Base-by-base conservation (phyloP, 2,797 vertebrate genomes). In the Liasis olivaceus region DNA sequence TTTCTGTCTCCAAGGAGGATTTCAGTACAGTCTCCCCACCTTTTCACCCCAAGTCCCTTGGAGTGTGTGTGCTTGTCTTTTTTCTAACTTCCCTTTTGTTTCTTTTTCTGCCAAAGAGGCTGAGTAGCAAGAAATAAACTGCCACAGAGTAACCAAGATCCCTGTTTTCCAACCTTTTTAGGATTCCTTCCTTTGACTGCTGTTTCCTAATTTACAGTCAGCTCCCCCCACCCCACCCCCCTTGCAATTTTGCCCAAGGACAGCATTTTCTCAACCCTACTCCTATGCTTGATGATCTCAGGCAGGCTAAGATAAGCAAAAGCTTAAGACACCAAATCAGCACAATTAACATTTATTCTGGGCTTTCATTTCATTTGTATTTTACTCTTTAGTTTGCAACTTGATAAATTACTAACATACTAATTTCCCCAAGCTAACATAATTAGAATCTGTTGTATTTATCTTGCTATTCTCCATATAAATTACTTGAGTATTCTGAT, bases 151-250 rank as follows among this genome's bases (percentile, higher is more conserved):
- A 54, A 54, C 20, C 22, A 81, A 2, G 3, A 81, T 24, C 17
- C 22, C 20, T 47, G 36, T 47, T 81, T 81, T 24, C 77, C 42
- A 47, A 24, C 3, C 36, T 20, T 81, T 81, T 81, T 47, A 47
- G 22, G 22, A 47, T 60, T 36, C n/a, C n/a, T 87, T 59, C 56
- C n/a, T 59, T 87, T 20, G 15, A n/a, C 15, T 59, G 54, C 54
- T 58, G 15, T 59, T 36, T 56, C n/a, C n/a, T 81, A 81, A 81
- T 81, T 42, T 12, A 81, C 20, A 24, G 4, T 81, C 20, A 12
- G 0, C 9, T 3, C 58, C 0, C 0, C 8, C 17, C 3, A 1
- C 9, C 9, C 17, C 3, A 1, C 9, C 20, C n/a, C n/a, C 5
- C n/a, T 87, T 60, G 11, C 31, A 2, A 24, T 87, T 60, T 59